Base-by-base conservation (phyloP, 2,888 invertebrate species). In the Gryllus longicercus region DNA sequence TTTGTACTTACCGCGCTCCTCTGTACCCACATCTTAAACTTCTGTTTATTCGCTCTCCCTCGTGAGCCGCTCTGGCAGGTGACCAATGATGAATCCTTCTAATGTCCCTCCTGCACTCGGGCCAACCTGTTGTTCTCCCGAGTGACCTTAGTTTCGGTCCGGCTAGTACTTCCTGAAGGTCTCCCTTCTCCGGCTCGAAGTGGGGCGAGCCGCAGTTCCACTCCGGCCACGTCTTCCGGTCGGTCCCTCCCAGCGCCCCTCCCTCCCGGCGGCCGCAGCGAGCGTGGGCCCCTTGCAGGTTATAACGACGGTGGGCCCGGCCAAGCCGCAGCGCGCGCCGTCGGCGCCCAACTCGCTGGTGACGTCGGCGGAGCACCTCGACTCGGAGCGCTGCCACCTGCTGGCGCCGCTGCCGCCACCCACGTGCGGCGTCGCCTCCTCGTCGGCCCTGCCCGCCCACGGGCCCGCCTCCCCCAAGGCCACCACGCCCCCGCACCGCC, bases 221-320 rank as follows among this genome's bases (percentile, higher is more conserved):
- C 4, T 38, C 38, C 38, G 4, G 38, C 38, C 38, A 38, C 38
- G 4, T 38, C 38, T 38, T 38, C 63, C n/a, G 63, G 18, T 2
- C 63, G 3, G 18, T 63, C 63, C 16, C 51, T 63, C 63, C 18
- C 63, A 18, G 14, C 10, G 2, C 18, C 63, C 63, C 2, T 63
- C 63, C 63, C 18, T 63, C 63, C 63, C 4, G 8, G 63, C 63
- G 63, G 2, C 63, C 63, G 63, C 63, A 38, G 38, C 38, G 38
- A 38, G 38, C 38, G 38, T 38, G 38, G 38, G 79, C 81, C 80
- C 82, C 81, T 86, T 86, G 82, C 86, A 93, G 93, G 93, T 93
- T 92, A 90, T 93, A 91, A 92, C 92, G 83, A 91, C 93, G 84
- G 90, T 93, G 86, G 95, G 95, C 78, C 94, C 95, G 82, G 91